Base-by-base conservation (phyloP, 2,113 vertebrate genomes). In the Antechinus flavipes region DNA sequence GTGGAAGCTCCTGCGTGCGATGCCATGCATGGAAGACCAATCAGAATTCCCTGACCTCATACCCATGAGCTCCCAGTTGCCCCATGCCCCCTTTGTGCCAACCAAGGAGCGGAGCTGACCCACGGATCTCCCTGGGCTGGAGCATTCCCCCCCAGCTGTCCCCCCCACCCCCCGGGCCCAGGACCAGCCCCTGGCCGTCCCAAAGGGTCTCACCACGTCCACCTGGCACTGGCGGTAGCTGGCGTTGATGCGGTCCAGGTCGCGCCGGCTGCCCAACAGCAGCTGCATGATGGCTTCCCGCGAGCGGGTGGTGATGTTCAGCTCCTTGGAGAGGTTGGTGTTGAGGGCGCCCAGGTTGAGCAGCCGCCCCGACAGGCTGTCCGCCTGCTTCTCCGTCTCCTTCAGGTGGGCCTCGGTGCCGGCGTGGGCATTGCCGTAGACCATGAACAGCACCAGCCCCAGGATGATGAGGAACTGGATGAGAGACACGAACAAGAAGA, bases 401-500 rank as follows among this genome's bases (percentile, higher is more conserved):
- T 98, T 94, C 35, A 99, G 98, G 96, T 99, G 98, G 14, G 98
- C 98, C 95, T 99, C 99, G 0, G 99, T 99, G n/a, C 98, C 98
- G 16, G 97, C 98, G 93, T 99, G 99, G 0, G 99, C 99, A 27
- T 99, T 99, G 11, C 99, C 99, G 0, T 99, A 99, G 93, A 99
- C 98, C 98, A 99, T 99, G 98, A 99, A 99, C 0, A 99, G 99
- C 97, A 99, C 99, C 76, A 99, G 98, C 90, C 99, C 99, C 97
- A 99, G 98, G 96, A 99, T 99, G 97, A 99, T 99, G 91, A 99
- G 99, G 5, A 99, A 99, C 55, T 99, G 99, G 97, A 99, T 99
- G 96, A 99, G 98, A 0, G 99, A 99, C 47, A 98, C 99, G 92
- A 99, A 99, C 56, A 99, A 99, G 98, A 99, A 99, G 91, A 99